phyloP scores from a whole-genome alignment of 2,113 vertebrate genomes.

The Tychaedon coryphoeus region DNA sequence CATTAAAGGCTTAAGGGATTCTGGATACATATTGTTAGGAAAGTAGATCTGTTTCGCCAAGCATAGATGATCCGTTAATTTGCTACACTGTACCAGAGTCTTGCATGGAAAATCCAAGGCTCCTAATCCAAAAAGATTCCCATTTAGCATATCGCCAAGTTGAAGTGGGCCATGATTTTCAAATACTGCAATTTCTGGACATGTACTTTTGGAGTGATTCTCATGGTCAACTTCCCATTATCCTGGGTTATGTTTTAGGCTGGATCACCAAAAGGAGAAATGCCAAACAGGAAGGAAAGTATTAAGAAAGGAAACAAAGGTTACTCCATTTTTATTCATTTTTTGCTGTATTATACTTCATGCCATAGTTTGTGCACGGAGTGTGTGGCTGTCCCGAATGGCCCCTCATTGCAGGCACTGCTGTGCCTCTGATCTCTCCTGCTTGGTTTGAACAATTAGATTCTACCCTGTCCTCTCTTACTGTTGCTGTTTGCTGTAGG shows the following conservation, averaged over 20 bases:
- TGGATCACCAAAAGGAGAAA: neutral
- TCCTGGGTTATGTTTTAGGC: neutral
- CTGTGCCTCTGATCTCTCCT: neutral
- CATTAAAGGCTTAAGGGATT: constrained; percentile 38
- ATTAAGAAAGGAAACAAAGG: neutral
- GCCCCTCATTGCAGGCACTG: neutral
- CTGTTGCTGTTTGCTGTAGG: neutral
- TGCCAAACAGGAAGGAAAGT: neutral
- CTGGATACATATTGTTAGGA: constrained; percentile 9
- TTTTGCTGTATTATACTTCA: neutral
- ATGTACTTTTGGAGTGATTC: neutral
- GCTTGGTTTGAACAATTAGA: neutral
- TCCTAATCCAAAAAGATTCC: neutral
- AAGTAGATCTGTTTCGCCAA: constrained; percentile 7
- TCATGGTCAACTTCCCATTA: neutral
- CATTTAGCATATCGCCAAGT: neutral
- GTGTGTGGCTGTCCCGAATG: neutral
- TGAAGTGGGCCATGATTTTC: neutral
- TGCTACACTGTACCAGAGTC: neutral
- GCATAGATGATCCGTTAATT: neutral
- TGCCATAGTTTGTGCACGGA: neutral
- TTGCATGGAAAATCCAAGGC: neutral
- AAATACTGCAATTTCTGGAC: neutral
- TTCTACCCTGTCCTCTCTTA: neutral
- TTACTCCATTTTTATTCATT: neutral